These are phyloP conservation scores for Acarapis woodi DNA, from an alignment of 1,140 invertebrate species.

Conservation along the genomic window DNA sequence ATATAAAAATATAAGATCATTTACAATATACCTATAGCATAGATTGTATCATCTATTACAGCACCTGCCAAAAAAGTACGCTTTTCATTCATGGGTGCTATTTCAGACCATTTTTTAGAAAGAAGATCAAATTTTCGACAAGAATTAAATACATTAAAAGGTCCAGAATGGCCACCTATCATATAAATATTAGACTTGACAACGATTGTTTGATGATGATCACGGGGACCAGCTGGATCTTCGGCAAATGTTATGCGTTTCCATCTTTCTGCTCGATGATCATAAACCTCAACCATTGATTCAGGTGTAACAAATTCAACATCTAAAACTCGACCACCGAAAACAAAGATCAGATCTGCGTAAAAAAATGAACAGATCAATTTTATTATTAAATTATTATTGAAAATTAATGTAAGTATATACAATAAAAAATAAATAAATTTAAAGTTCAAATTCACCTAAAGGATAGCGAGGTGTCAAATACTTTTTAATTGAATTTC, in stretches of 20 bases:
- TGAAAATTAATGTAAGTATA: no score
- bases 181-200: neutral
- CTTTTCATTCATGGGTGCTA: constrained; percentile 2
- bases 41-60: constrained; percentile 38
- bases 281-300: neutral
- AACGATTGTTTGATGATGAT: constrained; percentile 3
- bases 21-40: no score
- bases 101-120: neutral
- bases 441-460: no score
- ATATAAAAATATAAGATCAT: no score
- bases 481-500: neutral
- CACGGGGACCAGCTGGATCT: neutral
- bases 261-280: constrained; percentile 1
- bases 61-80: constrained; percentile 22
- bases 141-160: constrained; percentile 3
- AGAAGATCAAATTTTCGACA: neutral
- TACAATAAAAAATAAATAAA: no score
- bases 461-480: neutral
- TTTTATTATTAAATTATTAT: no score
- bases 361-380: no score
- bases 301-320: constrained; percentile 3
- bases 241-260: neutral
- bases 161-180: constrained; percentile 1
- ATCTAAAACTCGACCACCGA: constrained; percentile 1
- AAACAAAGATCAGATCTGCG: constrained; percentile 2